Base-by-base conservation (phyloP, 2,888 invertebrate species). In the Drosophila imparisetae region DNA sequence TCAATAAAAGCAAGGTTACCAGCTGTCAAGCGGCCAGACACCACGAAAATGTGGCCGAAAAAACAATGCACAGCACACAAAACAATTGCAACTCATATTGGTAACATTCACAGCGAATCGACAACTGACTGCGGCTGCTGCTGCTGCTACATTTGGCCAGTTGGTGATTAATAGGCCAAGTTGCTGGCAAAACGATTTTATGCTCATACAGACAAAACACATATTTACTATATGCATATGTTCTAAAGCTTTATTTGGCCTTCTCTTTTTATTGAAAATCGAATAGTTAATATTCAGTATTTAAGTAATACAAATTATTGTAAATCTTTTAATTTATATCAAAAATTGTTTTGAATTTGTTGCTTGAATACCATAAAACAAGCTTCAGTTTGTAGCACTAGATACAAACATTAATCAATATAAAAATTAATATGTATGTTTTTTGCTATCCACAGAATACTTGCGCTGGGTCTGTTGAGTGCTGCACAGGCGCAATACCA, bases 401-500 rank as follows among this genome's bases (percentile, higher is more conserved):
- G 45, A 1, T 24, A 15, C 15, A 24, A 24, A 24, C 15, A 15
- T 24, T 15, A 45, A 45, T 24, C 7, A 45, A 8, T 24, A 8
- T 15, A 8, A 8, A 45, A 45, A 8, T 24, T 4, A 45, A 15
- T 45, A 15, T 24, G 24, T 24, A 7, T n/a, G 15, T 40, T 48
- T 38, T n/a, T 53, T 66, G 34, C 5, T 34, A 38, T 72, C 32
- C 64, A n/a, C 90, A 92, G 92, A 92, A 91, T 92, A 91, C 80
- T 91, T 66, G 13, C 89, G 32, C 63, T 92, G 66, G 65, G 75
- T 30, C 50, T 81, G 6, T 13, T 81, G 21, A 65, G 61, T 54
- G 66, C 36, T 2, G 76, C 60, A n/a, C 68, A 73, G 36, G 91
- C 90, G 50, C 93, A 93, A 71, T 92, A 91, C 76, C 90, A 91